Evolutionary conservation across 2,888 invertebrate genomes (phyloP).

Genomic region (Machimus atricapillus): DNA sequence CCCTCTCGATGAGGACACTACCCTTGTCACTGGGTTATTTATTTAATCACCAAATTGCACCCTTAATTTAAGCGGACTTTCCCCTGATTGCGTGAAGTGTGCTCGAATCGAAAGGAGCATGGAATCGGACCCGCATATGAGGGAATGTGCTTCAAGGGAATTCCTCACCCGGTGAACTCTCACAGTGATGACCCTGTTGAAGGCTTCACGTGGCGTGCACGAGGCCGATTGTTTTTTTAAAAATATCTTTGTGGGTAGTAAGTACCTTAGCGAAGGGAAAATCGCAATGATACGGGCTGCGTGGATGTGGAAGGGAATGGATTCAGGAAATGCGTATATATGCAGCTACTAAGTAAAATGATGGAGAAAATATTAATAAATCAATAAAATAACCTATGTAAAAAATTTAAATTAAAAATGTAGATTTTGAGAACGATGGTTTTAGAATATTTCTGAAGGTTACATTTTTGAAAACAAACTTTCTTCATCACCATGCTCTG

Average conservation of each 20-base stretch:
- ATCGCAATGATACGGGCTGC: background rate
- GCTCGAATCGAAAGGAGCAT: background rate
- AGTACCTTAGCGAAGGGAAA: background rate
- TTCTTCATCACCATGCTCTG: too few relatives aligned
- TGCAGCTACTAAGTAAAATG: background rate
- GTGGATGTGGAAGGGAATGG: background rate
- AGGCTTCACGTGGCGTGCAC: slow-evolving; percentile 15
- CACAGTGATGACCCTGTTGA: background rate
- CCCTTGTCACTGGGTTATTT: slow-evolving; percentile 4
- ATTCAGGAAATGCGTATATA: background rate
- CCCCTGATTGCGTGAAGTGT: background rate
- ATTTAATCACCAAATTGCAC: slow-evolving; percentile 27
- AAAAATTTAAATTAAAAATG: background rate
- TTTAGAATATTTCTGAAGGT: background rate
- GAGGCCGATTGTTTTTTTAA: background rate
- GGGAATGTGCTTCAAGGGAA: slow-evolving; percentile 10
- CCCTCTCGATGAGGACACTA: background rate
- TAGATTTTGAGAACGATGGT: background rate
- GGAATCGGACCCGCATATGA: slow-evolving; percentile 3
- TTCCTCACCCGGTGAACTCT: background rate
- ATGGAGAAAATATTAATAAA: background rate
- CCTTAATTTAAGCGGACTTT: background rate
- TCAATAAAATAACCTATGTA: background rate
- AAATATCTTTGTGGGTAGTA: background rate
- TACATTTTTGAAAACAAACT: too few relatives aligned